Conservation (phyloP, 2,888 invertebrate genomes). For the Busseola fusca region DNA sequence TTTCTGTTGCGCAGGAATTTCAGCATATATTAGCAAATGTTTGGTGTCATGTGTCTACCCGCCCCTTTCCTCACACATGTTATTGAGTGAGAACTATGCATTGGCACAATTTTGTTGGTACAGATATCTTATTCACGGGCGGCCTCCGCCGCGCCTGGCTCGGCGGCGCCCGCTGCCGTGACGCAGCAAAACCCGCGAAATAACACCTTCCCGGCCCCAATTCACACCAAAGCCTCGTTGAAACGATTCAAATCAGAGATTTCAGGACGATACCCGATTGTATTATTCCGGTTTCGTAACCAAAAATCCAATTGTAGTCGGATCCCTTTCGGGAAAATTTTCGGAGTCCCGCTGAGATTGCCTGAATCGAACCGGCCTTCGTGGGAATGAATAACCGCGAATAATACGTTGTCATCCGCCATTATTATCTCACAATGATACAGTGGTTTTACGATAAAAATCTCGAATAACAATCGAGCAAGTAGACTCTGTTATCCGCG, state of each 20-base stretch:
- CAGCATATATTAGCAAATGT: constrained; percentile 11
- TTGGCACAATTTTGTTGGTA: constrained; percentile 52
- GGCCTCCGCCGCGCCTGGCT: constrained; percentile 41
- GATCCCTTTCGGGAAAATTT: constrained; percentile 84
- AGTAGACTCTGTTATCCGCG: constrained; percentile 68
- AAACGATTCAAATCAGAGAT: constrained; percentile 88
- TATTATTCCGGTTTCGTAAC: constrained; percentile 89
- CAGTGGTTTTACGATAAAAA: constrained; percentile 87
- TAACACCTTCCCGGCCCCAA: constrained; percentile 81
- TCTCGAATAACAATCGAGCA: constrained; percentile 82
- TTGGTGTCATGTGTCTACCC: constrained; percentile 34
- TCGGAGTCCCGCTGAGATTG: constrained; percentile 86
- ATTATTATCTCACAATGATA: constrained; percentile 89
- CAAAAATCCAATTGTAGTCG: constrained; percentile 88
- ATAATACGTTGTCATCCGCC: constrained; percentile 88
- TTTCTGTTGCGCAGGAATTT: neutral
- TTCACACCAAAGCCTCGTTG: constrained; percentile 84
- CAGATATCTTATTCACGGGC: constrained; percentile 64
- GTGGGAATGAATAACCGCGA: constrained; percentile 85
- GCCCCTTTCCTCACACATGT: constrained; percentile 29
- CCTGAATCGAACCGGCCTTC: constrained; percentile 79
- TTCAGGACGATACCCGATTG: constrained; percentile 87
- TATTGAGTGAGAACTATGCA: constrained; percentile 53
- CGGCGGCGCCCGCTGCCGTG: constrained; percentile 66
- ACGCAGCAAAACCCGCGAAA: constrained; percentile 77